Percentiles rank a stretch among this genome's conserved stretches.
Conservation (phyloP, 2,797 vertebrate species). For the Nasua narica region DNA sequence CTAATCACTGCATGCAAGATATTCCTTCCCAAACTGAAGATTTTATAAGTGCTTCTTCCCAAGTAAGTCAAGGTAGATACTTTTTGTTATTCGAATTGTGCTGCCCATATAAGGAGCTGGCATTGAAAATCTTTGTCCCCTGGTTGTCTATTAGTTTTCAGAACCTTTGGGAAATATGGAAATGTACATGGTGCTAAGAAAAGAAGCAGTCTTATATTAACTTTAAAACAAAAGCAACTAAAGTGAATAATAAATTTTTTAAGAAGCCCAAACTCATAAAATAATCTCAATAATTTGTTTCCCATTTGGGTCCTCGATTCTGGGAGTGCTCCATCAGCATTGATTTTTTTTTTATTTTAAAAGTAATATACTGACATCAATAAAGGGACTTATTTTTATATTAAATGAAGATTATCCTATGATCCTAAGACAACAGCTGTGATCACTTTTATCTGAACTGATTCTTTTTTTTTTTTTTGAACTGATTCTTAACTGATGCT, state of each 20-base stretch:
- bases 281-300: background rate
- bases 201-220: background rate
- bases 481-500: background rate
- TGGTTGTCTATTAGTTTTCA: background rate
- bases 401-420: background rate
- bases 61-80: background rate
- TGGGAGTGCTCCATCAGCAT: background rate
- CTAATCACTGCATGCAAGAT: constrained; percentile 72
- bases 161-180: background rate
- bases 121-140: background rate
- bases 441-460: constrained; percentile 28
- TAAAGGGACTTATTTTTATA: constrained; percentile 9
- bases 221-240: background rate
- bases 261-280: background rate
- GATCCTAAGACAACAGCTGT: background rate
- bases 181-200: background rate
- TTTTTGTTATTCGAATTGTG: background rate
- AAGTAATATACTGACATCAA: constrained; percentile 43
- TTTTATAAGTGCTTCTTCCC: background rate
- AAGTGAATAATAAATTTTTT: background rate
- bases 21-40: constrained; percentile 58
- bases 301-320: background rate
- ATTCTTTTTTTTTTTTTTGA: constrained; percentile 32
- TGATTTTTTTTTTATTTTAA: constrained; percentile 39
- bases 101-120: background rate